phyloP scores from a whole-genome alignment of 2,888 invertebrate species.

The Timema cristinae region DNA sequence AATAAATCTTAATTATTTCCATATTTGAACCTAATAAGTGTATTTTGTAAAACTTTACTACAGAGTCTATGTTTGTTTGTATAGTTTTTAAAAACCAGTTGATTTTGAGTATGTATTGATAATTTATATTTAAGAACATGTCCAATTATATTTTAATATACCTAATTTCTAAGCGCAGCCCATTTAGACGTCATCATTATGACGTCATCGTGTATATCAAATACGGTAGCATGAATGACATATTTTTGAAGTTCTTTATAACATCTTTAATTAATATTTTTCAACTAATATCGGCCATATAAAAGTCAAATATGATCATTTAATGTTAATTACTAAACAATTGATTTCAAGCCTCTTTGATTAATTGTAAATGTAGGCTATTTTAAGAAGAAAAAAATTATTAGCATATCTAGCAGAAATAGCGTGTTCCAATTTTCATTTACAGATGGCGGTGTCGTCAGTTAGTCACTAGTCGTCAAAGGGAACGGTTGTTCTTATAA shows the following conservation, averaged over 20 bases:
- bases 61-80: no score
- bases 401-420: not conserved
- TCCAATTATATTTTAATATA: not conserved
- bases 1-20: no score
- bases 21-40: no score
- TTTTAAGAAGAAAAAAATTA: not conserved
- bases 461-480: constrained; percentile 24
- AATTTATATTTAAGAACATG: not conserved
- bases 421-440: constrained; percentile 19
- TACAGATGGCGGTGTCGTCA: constrained; percentile 30
- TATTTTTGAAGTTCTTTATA: not conserved
- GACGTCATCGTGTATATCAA: constrained; percentile 15
- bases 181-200: constrained; percentile 11
- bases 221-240: constrained; percentile 14
- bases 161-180: not conserved
- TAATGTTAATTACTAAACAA: no score
- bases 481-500: constrained; percentile 24
- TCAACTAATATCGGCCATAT: not conserved
- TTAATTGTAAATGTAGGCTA: no score
- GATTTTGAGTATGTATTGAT: no score
- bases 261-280: not conserved
- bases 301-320: no score
- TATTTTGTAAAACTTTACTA: no score
- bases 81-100: no score
- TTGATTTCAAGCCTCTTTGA: no score